Percentiles rank a stretch among this genome's conserved stretches.
Conservation (phyloP, 2,888 invertebrate species). For the Xestia rhomboidea region DNA sequence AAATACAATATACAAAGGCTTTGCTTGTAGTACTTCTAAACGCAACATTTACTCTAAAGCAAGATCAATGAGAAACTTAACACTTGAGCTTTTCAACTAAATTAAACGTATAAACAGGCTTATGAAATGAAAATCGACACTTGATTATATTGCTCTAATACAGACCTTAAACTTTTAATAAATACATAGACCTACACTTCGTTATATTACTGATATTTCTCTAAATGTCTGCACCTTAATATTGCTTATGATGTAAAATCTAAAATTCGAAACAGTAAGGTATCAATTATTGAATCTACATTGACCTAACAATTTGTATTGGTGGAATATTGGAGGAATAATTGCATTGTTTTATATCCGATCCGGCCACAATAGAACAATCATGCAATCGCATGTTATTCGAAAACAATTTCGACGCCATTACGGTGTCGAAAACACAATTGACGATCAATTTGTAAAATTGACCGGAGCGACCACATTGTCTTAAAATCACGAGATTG, state of each 20-base stretch:
- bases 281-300: slow-evolving; percentile 69
- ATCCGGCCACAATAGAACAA: slow-evolving; percentile 72
- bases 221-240: background rate
- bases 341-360: slow-evolving; percentile 77
- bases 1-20: slow-evolving; percentile 65
- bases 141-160: slow-evolving; percentile 34
- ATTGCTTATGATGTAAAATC: slow-evolving; percentile 42
- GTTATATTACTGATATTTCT: background rate
- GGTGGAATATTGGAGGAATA: slow-evolving; percentile 69
- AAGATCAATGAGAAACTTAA: slow-evolving; percentile 62
- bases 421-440: slow-evolving; percentile 70
- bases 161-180: background rate
- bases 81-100: slow-evolving; percentile 59
- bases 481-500: slow-evolving; percentile 67
- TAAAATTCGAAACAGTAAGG: slow-evolving; percentile 59
- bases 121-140: slow-evolving; percentile 59
- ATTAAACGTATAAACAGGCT: slow-evolving; percentile 60
- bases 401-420: slow-evolving; percentile 73
- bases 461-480: slow-evolving; percentile 67
- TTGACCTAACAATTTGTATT: slow-evolving; percentile 67
- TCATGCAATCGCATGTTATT: slow-evolving; percentile 77
- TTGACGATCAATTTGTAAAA: slow-evolving; percentile 73
- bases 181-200: background rate
- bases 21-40: slow-evolving; percentile 62
- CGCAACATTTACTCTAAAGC: slow-evolving; percentile 63